Conservation (phyloP, 37 sponge, comb jelly and placozoan species). For the Spongia lamella region DNA sequence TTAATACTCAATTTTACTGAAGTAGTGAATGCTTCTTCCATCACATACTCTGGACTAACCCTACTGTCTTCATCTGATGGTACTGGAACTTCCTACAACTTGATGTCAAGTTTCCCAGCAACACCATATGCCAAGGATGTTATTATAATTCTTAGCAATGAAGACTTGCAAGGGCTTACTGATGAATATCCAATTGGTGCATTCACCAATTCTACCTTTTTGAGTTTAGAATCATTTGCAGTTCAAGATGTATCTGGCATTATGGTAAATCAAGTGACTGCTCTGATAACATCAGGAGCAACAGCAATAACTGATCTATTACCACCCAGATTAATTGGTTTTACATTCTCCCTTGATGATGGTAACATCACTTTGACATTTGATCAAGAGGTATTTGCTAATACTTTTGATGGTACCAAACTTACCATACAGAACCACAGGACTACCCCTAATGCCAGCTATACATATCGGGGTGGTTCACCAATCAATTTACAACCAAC, state of each 20-base stretch:
- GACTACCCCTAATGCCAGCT: conserved; percentile 13
- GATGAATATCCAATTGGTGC: conserved; percentile 32
- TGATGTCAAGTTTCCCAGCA: conserved; percentile 14
- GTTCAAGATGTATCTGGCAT: conserved; percentile 64
- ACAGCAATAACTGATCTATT: conserved; percentile 33
- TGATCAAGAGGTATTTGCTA: conserved; percentile 41
- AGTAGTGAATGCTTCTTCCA: conserved; percentile 38
- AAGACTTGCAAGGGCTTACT: conserved; percentile 17
- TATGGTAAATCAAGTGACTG: conserved; percentile 5
- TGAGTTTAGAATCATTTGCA: conserved; percentile 36
- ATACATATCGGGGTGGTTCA: conserved; percentile 55
- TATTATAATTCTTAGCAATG: conserved; percentile 21
- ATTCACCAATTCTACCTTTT: conserved; percentile 25
- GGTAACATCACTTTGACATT: conserved; percentile 69
- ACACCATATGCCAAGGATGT: conserved; percentile 15
- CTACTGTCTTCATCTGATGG: conserved; percentile 54
- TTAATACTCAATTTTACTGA: conserved; percentile 47
- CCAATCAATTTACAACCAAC: conserved; percentile 16
- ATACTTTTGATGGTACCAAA: conserved; percentile 56
- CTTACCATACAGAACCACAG: conserved; percentile 64
- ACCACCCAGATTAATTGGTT: conserved; percentile 65
- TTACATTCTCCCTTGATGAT: conserved; percentile 65
- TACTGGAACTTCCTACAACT: background rate
- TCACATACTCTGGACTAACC: conserved; percentile 23
- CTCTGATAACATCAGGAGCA: conserved; percentile 38